Base-by-base conservation (phyloP, 1,140 invertebrate genomes). In the Agrypnia vestita region DNA sequence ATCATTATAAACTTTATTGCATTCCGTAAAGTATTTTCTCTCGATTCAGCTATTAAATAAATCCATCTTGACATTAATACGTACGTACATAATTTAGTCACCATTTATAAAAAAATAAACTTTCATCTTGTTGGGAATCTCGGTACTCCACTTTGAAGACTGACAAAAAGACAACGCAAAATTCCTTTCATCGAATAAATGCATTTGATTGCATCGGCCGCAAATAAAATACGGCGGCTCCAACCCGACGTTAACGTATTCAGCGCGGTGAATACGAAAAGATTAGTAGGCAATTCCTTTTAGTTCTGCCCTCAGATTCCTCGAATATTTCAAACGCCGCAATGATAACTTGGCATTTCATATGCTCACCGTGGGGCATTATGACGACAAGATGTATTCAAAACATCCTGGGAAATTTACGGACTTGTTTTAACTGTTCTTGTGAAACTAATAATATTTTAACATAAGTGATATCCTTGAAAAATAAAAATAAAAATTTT, bases 201-300 rank as follows among this genome's bases (percentile, higher is more conserved):
- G 67, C 46, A 71, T 53, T 71, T 71, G 67, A 71, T 71, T 71
- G 47, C 67, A 25, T 6, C 49, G 64, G 44, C 64, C 64, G 15
- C 64, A 19, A 47, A 19, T 69, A 44, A 69, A 69, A 47, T 47
- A 69, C 64, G 43, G 62, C 25, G 12, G 35, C n/a, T 49, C 15
- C 15, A 69, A 15, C 13, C 46, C 13, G 12, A 35, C 13, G 35
- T 47, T 69, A 47, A 69, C 61, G 19, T 35, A 64, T 64, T 35
- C 61, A 64, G 61, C 8, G 61, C 35, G 61, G 21, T 64, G 61
- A 64, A 64, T 43, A 25, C 35, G 61, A 44, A 64, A 25, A 64
- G 61, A 64, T 64, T 25, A 64, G 61, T 43, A 35, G 25, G 25
- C 25, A 25, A 64, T 64, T 64, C 61, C 61, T 43, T 64, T 43